A percentile compares a stretch with the other conserved stretches of the same genome.
phyloP scores from a whole-genome alignment of 2,888 invertebrate genomes.

The Malthinus flaveolus region DNA sequence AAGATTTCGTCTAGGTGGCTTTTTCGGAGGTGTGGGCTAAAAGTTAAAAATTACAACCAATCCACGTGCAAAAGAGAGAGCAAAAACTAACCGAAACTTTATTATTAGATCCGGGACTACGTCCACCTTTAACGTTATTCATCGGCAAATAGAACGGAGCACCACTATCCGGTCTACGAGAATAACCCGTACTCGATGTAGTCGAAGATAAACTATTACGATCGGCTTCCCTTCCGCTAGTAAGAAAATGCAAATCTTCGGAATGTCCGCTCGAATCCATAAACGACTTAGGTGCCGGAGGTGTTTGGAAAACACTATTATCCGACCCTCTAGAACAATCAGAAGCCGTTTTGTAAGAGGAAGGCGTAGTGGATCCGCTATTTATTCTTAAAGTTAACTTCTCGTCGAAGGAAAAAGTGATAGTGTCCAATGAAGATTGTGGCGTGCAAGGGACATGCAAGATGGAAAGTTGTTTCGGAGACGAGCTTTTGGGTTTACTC shows the following conservation, averaged over 20 bases:
- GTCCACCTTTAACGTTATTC: constrained; percentile 58
- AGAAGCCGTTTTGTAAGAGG: constrained; percentile 47
- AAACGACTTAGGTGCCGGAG: constrained; percentile 59
- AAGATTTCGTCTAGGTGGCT: constrained; percentile 83
- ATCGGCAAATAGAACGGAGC: constrained; percentile 62
- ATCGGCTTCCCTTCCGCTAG: constrained; percentile 60
- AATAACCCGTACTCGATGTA: constrained; percentile 62
- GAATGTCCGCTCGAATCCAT: constrained; percentile 62
- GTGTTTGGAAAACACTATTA: constrained; percentile 61
- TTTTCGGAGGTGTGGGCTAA: constrained; percentile 85
- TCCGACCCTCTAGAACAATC: constrained; percentile 60
- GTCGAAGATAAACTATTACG: constrained; percentile 65
- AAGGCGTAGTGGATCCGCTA: constrained; percentile 42
- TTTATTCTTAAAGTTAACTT: constrained; percentile 43
- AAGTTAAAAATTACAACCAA: constrained; percentile 33
- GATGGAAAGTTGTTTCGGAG: constrained; percentile 44
- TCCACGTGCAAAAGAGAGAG: not conserved
- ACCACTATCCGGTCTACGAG: constrained; percentile 57
- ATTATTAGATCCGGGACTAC: constrained; percentile 63
- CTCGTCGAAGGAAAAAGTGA: constrained; percentile 51
- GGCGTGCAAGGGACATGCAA: constrained; percentile 36
- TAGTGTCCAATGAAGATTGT: constrained; percentile 48
- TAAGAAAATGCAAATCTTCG: constrained; percentile 58
- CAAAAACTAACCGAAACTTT: constrained; percentile 65
- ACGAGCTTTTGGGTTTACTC: constrained; percentile 41